Conservation (phyloP, 2,797 vertebrate genomes). For the Rhyacichthys aspro region DNA sequence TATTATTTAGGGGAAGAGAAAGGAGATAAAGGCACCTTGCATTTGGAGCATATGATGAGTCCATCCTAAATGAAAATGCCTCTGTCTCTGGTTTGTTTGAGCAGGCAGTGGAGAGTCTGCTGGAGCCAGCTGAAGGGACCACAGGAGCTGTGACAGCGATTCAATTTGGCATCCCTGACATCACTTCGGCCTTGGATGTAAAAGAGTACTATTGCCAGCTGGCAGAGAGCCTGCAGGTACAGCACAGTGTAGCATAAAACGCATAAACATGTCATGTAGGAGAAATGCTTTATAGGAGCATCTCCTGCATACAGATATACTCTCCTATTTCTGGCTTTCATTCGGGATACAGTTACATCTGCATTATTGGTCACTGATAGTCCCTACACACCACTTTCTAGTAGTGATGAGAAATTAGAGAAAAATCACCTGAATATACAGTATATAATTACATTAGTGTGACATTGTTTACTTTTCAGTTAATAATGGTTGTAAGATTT, state of each 20-base stretch:
- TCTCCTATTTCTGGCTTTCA: constrained; percentile 25
- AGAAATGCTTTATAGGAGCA: constrained; percentile 23
- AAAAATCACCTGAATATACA: too few relatives aligned
- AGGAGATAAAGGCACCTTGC: constrained; percentile 29
- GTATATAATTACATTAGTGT: too few relatives aligned
- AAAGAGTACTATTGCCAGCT: constrained; percentile 79
- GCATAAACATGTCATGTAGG: constrained; percentile 42
- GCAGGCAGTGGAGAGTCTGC: constrained; percentile 66
- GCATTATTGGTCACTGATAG: constrained; percentile 8
- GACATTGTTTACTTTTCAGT: too few relatives aligned
- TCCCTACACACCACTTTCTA: background rate
- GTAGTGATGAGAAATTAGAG: background rate
- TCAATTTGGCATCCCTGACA: constrained; percentile 75
- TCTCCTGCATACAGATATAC: background rate
- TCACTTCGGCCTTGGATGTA: constrained; percentile 67
- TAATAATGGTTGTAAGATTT: too few relatives aligned
- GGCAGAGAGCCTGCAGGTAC: constrained; percentile 78
- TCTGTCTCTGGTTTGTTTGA: constrained; percentile 32
- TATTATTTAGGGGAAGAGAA: constrained; percentile 52
- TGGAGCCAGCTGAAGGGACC: constrained; percentile 49
- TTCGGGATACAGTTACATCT: constrained; percentile 3
- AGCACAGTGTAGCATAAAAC: constrained; percentile 29
- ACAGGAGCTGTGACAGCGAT: constrained; percentile 46
- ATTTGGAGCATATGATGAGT: constrained; percentile 30
- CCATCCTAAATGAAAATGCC: constrained; percentile 16